Percentiles rank a stretch among this genome's conserved stretches.
phyloP scores from a whole-genome alignment of 2,113 vertebrate species.

The Entosphenus tridentatus region DNA sequence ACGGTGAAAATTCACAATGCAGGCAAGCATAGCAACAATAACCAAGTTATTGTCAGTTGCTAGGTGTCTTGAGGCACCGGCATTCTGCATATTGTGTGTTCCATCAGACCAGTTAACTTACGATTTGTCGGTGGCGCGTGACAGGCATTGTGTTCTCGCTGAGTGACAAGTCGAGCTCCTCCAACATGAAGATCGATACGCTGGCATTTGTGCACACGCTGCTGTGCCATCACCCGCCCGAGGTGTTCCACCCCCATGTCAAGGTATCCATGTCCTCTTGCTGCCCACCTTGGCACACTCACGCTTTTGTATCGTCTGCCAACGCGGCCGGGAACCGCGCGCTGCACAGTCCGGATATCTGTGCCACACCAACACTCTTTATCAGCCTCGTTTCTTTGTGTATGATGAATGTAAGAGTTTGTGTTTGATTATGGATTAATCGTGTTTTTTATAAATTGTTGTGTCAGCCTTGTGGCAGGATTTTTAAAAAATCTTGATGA shows the following conservation, averaged over 20 bases:
- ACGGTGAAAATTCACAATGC: no score
- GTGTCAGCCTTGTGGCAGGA: no score
- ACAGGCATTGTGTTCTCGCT: slow-evolving; percentile 58
- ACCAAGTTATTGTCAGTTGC: background rate
- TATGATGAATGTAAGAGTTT: no score
- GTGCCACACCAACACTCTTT: no score
- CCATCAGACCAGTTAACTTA: background rate
- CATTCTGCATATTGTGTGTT: background rate
- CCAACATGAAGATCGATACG: slow-evolving; percentile 65
- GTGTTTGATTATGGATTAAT: no score
- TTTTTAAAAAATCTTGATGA: no score
- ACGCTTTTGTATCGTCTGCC: no score
- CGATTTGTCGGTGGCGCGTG: background rate
- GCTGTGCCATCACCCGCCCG: slow-evolving; percentile 42
- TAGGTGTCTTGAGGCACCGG: background rate
- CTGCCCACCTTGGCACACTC: no score
- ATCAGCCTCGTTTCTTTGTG: no score
- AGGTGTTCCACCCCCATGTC: slow-evolving; percentile 53
- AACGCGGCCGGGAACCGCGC: no score
- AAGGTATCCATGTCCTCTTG: slow-evolving; percentile 11
- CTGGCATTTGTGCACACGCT: slow-evolving; percentile 53
- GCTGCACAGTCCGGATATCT: no score
- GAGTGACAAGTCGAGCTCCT: slow-evolving; percentile 50
- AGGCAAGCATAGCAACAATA: background rate
- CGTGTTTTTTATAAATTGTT: no score